Base-by-base conservation (phyloP, 2,113 vertebrate genomes). In the Gadus macrocephalus region DNA sequence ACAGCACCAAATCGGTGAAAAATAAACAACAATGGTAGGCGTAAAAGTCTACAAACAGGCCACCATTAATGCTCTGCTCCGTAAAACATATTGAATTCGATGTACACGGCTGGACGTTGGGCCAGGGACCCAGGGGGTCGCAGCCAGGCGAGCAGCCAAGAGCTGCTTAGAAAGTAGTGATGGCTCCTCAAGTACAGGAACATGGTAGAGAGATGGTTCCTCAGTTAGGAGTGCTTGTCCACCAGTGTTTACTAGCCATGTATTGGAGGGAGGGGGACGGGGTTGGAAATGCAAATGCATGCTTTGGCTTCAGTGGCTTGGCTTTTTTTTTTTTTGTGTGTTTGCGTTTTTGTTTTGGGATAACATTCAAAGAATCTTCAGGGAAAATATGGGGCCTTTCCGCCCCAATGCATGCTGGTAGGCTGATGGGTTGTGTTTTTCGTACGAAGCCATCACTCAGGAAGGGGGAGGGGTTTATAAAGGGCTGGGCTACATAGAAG, bases 281-380 rank as follows among this genome's bases (percentile, higher is more conserved):
- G 42, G 42, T 8, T 7, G 8, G 42, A 75, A 72, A 87, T 87
- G 81, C 87, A 86, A 84, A 89, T 75, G 85, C 89, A 89, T 91
- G 90, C 90, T 90, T 91, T 91, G 88, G 87, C 86, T 87, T 88
- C 66, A 80, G 76, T 79, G 70, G 82, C 76, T 85, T 67, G 62
- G 68, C 83, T 74, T 77, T 74, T 75, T 60, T 42, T 15, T n/a
- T 15, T n/a, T 49, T 66, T 7, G 17, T 65, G n/a, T 22, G 17
- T 62, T 19, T 5, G 19, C 64, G 62, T 28, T 9, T 42, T 66
- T 78, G 53, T 83, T 86, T 71, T 83, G 83, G 72, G 73, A 74
- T 68, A 78, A 88, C 83, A 82, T 85, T 88, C 81, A 76, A 84
- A 79, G n/a, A 58, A 58, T n/a, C 15, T 80, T 74, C 75, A 67